phyloP scores from a whole-genome alignment of 2,113 vertebrate genomes.

The Hemiscyllium ocellatum region DNA sequence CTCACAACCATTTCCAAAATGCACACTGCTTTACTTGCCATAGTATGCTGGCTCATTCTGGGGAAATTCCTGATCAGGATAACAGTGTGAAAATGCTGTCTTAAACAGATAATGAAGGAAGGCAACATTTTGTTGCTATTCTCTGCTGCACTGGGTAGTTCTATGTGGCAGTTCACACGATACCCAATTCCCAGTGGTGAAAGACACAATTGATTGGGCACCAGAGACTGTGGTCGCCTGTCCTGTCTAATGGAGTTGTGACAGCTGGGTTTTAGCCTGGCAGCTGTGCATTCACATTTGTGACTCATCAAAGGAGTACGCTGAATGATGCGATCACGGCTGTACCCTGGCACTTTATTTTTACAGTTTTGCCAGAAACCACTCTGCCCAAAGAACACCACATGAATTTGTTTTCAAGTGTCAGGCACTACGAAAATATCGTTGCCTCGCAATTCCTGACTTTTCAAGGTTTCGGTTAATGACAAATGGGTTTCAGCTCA shows the following conservation, averaged over 20 bases:
- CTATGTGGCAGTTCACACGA: not conserved
- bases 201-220: not conserved
- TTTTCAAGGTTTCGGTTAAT: not conserved
- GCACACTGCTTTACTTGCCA: not conserved
- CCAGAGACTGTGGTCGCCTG: not conserved
- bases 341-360: not conserved
- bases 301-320: not conserved
- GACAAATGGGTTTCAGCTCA: not conserved
- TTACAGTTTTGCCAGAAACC: not conserved
- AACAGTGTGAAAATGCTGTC: not conserved
- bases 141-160: not conserved
- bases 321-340: not conserved
- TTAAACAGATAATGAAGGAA: no score
- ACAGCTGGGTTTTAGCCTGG: not conserved
- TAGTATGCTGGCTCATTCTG: not conserved
- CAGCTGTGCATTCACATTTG: not conserved
- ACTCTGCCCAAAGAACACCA: not conserved
- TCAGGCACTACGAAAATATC: not conserved
- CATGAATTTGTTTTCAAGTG: not conserved
- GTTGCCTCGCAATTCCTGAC: not conserved
- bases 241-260: not conserved
- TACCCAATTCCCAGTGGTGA: not conserved
- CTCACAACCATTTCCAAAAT: not conserved
- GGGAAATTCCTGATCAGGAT: not conserved
- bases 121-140: not conserved